These are phyloP conservation scores for Gymnoscelis rufifasciata DNA, from an alignment of 2,888 invertebrate genomes.

Conservation along the genomic window DNA sequence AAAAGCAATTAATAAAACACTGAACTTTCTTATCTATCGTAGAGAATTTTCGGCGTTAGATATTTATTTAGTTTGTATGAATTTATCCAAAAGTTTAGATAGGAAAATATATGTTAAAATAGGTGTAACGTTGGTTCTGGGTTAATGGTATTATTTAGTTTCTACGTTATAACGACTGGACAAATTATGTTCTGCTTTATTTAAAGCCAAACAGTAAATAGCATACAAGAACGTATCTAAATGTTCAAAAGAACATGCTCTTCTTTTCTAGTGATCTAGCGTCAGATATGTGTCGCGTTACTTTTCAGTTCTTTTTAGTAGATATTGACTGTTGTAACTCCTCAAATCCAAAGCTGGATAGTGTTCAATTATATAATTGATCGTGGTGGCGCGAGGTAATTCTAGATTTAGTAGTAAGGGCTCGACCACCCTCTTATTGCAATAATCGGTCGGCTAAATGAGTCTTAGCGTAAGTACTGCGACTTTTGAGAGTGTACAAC, in stretches of 20 bases:
- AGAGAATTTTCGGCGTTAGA: neutral
- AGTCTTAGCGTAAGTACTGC: slow-evolving; percentile 51
- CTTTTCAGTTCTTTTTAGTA: neutral
- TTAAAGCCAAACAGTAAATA: too few relatives aligned
- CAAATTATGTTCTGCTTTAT: too few relatives aligned
- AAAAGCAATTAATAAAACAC: slow-evolving; percentile 2
- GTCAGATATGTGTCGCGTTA: too few relatives aligned
- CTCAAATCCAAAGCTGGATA: slow-evolving; percentile 36
- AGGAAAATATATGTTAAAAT: slow-evolving; percentile 43
- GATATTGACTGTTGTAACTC: neutral
- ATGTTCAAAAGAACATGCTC: too few relatives aligned
- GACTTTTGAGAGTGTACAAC: slow-evolving; percentile 73
- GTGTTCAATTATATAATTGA: slow-evolving; percentile 45
- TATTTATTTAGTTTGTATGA: slow-evolving; percentile 4
- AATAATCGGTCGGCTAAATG: slow-evolving; percentile 46
- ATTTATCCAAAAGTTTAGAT: slow-evolving; percentile 33
- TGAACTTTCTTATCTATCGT: slow-evolving; percentile 8
- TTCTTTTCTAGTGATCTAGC: too few relatives aligned
- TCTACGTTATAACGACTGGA: too few relatives aligned
- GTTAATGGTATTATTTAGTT: slow-evolving; percentile 2
- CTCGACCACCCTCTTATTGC: slow-evolving; percentile 53
- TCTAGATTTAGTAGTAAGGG: slow-evolving; percentile 44
- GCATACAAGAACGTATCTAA: too few relatives aligned
- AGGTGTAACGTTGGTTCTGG: slow-evolving; percentile 38
- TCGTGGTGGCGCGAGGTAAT: slow-evolving; percentile 53